Base-by-base conservation (phyloP, 2,888 invertebrate genomes). In the Linyphia triangularis region DNA sequence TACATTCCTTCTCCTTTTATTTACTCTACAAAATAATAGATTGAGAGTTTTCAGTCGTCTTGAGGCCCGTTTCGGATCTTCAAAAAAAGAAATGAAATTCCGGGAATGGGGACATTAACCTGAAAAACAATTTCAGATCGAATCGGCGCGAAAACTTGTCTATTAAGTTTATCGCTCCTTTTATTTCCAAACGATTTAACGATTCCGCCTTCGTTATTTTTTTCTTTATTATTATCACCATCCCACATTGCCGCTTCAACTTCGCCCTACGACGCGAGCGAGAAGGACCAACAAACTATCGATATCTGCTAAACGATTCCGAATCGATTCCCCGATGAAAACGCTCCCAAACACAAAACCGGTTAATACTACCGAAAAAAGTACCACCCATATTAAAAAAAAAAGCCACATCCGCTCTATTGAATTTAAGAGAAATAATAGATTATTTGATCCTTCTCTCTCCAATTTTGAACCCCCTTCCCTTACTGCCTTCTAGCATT, bases 351-450 rank as follows among this genome's bases (percentile, higher is more conserved):
- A 70, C 61, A 69, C 28, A 82, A 78, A 78, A 78, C 77, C 78
- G 61, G 78, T 85, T 78, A 85, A 78, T 43, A 75, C 59, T 24
- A 75, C 33, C 16, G 24, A 30, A 57, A 24, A 59, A 59, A 24
- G 28, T 30, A 19, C 57, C 13, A 75, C 57, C n/a, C 40, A 70
- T 72, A 57, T n/a, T 19, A 67, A 69, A 59, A 82, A 30, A 40
- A 33, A 67, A 86, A 79, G 65, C 59, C 13, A 28, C 51, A 72
- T 88, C 37, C 73, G 37, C 72, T 33, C 81, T 73, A 88, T 88
- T 88, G 86, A 81, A 73, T 81, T 81, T 69, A 81, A 51, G 61
- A 69, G 81, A 81, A 81, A 88, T 85, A 86, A 86, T 88, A 88
- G 86, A 88, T 88, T 88, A 88, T 88, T 79, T 73, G 65, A 30